Conservation (phyloP, 2,113 vertebrate genomes). For the Craseonycteris thonglongyai region DNA sequence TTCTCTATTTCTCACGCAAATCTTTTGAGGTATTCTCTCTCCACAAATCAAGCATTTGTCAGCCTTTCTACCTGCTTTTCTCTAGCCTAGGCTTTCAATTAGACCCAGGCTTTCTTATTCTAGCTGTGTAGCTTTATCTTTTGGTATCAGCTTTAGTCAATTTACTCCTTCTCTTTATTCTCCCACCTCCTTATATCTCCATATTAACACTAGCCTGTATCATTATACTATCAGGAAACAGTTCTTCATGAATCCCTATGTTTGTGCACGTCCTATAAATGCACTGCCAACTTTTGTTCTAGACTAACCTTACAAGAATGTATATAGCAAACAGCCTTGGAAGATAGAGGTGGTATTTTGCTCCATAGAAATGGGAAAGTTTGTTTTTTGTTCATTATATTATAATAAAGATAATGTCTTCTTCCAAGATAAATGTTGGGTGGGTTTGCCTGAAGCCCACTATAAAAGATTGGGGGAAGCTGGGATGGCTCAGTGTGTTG, state of each 20-base stretch:
- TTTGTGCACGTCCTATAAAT: neutral
- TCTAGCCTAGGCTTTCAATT: neutral
- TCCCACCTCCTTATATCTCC: neutral
- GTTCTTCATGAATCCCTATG: neutral
- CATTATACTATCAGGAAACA: neutral
- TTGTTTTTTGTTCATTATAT: neutral
- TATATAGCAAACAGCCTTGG: neutral
- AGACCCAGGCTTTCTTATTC: neutral
- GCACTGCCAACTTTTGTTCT: neutral
- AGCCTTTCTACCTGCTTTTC: neutral
- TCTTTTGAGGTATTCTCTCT: constrained; percentile 13
- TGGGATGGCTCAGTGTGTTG: no score
- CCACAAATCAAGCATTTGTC: neutral
- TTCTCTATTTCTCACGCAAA: neutral
- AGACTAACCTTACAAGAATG: neutral
- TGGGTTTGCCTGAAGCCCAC: neutral
- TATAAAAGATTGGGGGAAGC: neutral
- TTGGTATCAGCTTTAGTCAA: neutral
- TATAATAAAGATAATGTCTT: neutral
- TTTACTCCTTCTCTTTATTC: neutral
- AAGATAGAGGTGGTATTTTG: neutral
- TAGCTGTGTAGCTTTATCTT: neutral
- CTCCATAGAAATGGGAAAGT: neutral
- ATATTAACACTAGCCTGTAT: neutral
- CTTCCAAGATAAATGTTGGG: neutral